These are phyloP conservation scores for Elaphurus davidianus DNA, from an alignment of 2,113 vertebrate genomes.

Conservation along the genomic window DNA sequence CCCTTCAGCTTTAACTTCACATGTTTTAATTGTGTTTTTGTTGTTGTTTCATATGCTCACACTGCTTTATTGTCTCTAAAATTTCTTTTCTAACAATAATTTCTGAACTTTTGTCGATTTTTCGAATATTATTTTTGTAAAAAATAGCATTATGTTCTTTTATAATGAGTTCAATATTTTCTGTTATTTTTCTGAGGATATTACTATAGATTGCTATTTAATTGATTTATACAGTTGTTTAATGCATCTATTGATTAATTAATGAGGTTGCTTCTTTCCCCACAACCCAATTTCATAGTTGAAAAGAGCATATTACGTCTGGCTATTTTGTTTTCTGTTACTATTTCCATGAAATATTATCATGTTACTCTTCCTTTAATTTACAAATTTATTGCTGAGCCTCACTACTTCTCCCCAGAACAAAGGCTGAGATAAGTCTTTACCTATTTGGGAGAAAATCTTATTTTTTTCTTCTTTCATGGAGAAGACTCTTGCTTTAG, in stretches of 20 bases:
- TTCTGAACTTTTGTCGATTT: constrained; percentile 9
- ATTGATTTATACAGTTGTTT: neutral
- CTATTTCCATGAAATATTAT: neutral
- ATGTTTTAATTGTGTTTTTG: neutral
- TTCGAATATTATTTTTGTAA: neutral
- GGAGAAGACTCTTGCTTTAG: neutral
- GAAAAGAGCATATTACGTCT: neutral
- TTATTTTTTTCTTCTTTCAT: neutral
- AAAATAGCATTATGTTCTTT: neutral
- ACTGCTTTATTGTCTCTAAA: neutral
- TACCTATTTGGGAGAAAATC: neutral
- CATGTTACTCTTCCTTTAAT: neutral
- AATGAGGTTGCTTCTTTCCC: neutral
- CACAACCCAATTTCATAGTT: neutral
- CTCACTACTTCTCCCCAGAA: neutral
- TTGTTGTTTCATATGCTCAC: neutral
- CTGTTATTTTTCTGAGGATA: neutral
- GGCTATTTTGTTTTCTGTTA: neutral
- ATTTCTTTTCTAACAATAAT: neutral
- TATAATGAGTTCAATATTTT: neutral
- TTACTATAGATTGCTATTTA: neutral
- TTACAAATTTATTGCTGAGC: neutral
- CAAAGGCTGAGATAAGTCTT: neutral
- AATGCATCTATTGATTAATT: constrained; percentile 10
- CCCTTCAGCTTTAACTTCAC: neutral